phyloP scores from a whole-genome alignment of 2,113 vertebrate genomes.

The Cyprinus carpio region DNA sequence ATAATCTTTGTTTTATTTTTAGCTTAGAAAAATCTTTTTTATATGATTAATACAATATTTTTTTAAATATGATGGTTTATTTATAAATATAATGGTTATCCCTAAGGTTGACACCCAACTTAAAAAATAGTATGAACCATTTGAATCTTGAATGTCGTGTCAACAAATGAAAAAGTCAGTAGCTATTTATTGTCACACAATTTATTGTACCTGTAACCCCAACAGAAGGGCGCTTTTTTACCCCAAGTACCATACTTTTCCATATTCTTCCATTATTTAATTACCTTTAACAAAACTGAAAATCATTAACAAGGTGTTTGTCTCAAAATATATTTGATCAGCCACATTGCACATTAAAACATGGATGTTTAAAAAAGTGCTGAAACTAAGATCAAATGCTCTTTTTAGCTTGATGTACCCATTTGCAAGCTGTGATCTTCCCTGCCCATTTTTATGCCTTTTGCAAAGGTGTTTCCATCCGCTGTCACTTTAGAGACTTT shows the following conservation, averaged over 20 bases:
- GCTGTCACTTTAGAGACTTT: slow-evolving; percentile 12
- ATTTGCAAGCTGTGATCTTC: background rate
- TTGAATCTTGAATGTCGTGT: background rate
- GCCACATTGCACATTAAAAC: background rate
- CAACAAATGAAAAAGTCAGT: background rate
- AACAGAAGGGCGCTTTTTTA: background rate
- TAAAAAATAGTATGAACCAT: background rate
- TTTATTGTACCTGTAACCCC: too few species aligned
- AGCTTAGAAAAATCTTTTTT: too few species aligned
- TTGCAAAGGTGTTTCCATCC: background rate
- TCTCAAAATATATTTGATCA: background rate
- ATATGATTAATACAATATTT: too few species aligned
- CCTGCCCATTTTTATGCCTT: background rate
- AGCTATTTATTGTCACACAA: background rate
- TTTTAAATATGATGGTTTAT: background rate
- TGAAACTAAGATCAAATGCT: background rate
- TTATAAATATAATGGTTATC: background rate
- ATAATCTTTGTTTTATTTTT: too few species aligned
- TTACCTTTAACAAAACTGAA: background rate
- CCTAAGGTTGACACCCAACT: background rate
- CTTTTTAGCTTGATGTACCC: background rate
- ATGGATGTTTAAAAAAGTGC: background rate
- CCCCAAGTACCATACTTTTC: background rate
- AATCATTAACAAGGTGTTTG: background rate
- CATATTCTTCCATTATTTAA: background rate